Conservation (phyloP, 1,140 invertebrate genomes). For the Dinoponera quadriceps region DNA sequence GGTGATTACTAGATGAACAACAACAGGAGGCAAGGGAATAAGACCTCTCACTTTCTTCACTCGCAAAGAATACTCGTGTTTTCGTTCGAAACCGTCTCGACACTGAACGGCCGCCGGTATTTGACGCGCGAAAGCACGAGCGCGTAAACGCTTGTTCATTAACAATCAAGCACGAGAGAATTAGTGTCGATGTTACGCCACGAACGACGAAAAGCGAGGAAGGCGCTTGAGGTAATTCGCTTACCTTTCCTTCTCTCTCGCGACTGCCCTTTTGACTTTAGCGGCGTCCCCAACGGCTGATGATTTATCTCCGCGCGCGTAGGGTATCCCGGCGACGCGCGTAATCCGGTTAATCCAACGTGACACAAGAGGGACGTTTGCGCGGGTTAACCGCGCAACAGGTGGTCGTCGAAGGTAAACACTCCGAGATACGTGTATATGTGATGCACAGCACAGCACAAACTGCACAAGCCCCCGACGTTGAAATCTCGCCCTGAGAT, state of each 20-base stretch:
- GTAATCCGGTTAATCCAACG: constrained; percentile 82
- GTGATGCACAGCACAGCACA: constrained; percentile 75
- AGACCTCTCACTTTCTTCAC: too few relatives aligned
- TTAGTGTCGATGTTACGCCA: constrained; percentile 29
- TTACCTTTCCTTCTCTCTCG: constrained; percentile 70
- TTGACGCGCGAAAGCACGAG: not conserved
- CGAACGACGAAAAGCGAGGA: constrained; percentile 22
- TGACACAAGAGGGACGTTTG: constrained; percentile 73
- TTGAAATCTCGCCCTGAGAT: not conserved
- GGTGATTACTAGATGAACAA: too few relatives aligned
- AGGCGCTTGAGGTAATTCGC: not conserved
- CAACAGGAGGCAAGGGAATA: too few relatives aligned
- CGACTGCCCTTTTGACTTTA: not conserved
- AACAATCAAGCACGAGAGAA: constrained; percentile 2
- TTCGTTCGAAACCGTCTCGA: not conserved
- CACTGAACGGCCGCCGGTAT: too few relatives aligned
- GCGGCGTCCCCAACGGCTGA: constrained; percentile 65
- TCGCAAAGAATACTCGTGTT: too few relatives aligned
- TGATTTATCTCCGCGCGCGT: constrained; percentile 73
- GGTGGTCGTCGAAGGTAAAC: constrained; percentile 73
- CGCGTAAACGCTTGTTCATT: not conserved
- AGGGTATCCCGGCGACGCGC: constrained; percentile 70
- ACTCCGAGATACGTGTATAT: constrained; percentile 61
- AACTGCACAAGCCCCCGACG: constrained; percentile 34
- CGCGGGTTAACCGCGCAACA: constrained; percentile 71